Base-by-base conservation (phyloP, 2,797 vertebrate genomes). In the Chlorospingus flavigularis region DNA sequence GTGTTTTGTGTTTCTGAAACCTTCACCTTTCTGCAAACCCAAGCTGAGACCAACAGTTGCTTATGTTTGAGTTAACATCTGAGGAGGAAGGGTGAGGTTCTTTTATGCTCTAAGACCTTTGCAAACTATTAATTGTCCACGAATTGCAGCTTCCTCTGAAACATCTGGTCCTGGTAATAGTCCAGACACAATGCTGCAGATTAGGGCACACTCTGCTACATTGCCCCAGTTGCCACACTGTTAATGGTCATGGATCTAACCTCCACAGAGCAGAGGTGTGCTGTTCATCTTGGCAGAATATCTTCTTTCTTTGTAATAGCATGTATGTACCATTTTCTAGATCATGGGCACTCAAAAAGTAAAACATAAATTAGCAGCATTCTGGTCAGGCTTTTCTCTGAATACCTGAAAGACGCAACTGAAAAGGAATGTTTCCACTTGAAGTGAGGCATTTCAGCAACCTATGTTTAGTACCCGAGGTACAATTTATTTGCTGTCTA, bases 401-500 rank as follows among this genome's bases (percentile, higher is more conserved):
- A 73, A 33, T 70, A 88, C 77, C 61, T 87, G 53, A 70, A 90
- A 88, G 61, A 80, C 23, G 63, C 73, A 73, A 67, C 26, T 51
- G 48, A 53, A 91, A 79, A 94, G 62, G 43, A 90, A 78, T 53
- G 72, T 55, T 83, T 90, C 70, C 63, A 33, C 4, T 13, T 33
- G 30, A 78, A 90, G 53, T 50, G 48, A 78, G 45, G 79, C 51
- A 70, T 95, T 94, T 95, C 70, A 47, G 73, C 79, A 90, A 55
- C 54, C n/a, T 48, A 7, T 40, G 71, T 67, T 84, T 72, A 76
- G 43, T 54, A 73, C 55, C 57, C 3, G 0, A 86, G 66, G 31
- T 93, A 40, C 31, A 19, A 55, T 95, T 94, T 92, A 57, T 92
- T 90, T 92, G 86, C 73, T 92, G 31, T 94, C 50, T 81, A 31